Evolutionary conservation across 2,888 invertebrate species (phyloP), one percentile per base, ranked within the genome.

Genomic region (Xanthorhoe designata): DNA sequence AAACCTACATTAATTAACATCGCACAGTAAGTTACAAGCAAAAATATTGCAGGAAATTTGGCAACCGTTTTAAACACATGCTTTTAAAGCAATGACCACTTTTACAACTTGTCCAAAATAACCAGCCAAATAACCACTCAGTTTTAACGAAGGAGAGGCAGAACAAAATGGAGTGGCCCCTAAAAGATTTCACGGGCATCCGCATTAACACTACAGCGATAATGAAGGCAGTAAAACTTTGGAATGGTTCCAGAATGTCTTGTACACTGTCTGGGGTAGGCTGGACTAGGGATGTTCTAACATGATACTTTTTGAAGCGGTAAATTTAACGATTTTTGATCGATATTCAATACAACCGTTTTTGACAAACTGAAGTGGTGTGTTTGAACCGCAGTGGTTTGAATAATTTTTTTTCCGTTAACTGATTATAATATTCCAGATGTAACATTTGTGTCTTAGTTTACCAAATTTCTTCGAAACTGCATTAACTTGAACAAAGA

Each of bases 131-230:
- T 86, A 86, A 83, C 89, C 89, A 84, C 90, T 90, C 78, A 78
- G 81, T 80, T 78, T 86, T 91, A 91, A 92, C 88, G 91, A 92
- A 89, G 82, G 83, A 85, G 83, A 83, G 86, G 83, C 83, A 83
- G 75, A 86, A 87, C 88, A 88, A 91, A 80, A 75, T 83, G 85
- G 77, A 89, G 90, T 84, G 79, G 81, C 79, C 86, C 85, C 83
- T 84, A 84, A 88, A 87, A 89, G 83, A 87, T 86, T 92, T 91
- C 89, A 91, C 83, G 87, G 91, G 81, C 88, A 86, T 86, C 83
- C 83, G 85, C 83, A 87, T 90, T 90, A 90, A 90, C 91, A 88
- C 87, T 81, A 85, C 81, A 78, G 74, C 82, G 79, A 76, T 92
- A 92, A 92, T 89, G 89, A 91, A 80, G 81, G 81, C 77, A 87